These are phyloP conservation scores for Laticauda colubrina DNA, from an alignment of 2,113 vertebrate species.

Conservation along the genomic window DNA sequence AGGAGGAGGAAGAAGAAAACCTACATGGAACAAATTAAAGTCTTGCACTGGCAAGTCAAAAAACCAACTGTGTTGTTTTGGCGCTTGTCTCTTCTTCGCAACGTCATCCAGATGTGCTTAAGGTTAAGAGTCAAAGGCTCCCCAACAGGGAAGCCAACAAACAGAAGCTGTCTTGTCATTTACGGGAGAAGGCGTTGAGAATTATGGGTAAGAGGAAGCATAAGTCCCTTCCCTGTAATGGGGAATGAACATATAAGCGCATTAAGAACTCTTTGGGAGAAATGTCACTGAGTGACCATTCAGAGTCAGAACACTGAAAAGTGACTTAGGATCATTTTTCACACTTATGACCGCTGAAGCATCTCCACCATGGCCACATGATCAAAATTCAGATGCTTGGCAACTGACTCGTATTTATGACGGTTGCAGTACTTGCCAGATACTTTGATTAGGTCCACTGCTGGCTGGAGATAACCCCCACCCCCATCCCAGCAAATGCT, in stretches of 20 bases:
- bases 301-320: no score
- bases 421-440: background rate
- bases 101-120: background rate
- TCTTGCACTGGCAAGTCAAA: background rate
- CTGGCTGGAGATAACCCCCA: slow-evolving; percentile 32
- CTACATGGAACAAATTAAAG: background rate
- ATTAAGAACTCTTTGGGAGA: background rate
- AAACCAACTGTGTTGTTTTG: background rate
- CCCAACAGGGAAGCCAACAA: slow-evolving; percentile 1
- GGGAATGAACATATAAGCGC: background rate
- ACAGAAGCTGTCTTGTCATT: background rate
- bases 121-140: background rate
- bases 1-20: rapidly evolving
- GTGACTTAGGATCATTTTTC: no score
- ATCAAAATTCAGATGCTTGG: no score
- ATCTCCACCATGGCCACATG: no score
- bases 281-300: no score
- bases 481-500: slow-evolving; percentile 17
- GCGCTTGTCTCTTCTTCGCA: background rate
- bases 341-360: no score
- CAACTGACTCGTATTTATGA: no score
- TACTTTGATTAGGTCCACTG: slow-evolving; percentile 22
- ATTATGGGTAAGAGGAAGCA: background rate
- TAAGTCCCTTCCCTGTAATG: background rate
- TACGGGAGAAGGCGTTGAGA: no score